These are phyloP conservation scores for Atrichornis clamosus DNA, from an alignment of 2,113 vertebrate genomes.

Conservation along the genomic window DNA sequence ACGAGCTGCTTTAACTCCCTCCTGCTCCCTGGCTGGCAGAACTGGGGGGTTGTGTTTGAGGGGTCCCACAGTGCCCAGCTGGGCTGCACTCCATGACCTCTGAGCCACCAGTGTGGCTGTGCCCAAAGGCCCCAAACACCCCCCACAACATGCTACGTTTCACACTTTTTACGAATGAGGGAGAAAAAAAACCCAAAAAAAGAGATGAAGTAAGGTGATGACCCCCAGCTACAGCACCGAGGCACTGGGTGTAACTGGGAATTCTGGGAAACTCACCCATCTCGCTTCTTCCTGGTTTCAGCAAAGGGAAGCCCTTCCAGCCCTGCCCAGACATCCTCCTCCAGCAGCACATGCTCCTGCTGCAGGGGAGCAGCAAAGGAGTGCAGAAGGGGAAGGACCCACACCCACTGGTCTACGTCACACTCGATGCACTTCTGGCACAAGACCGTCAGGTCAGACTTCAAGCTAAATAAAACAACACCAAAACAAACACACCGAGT, in stretches of 20 bases:
- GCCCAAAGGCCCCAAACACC: not conserved
- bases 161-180: not conserved
- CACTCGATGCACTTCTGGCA: not conserved
- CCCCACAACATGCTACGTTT: rapidly evolving
- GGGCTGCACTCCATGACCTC: not conserved
- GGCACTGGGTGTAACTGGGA: not conserved
- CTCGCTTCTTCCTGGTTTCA: not conserved
- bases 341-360: rapidly evolving
- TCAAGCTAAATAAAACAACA: not conserved
- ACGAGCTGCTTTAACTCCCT: not conserved
- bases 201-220: not conserved
- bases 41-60: not conserved
- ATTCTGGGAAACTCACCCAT: not conserved
- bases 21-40: not conserved
- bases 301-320: conserved; percentile 65
- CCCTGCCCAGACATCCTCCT: conserved; percentile 76
- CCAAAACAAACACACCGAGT: not conserved
- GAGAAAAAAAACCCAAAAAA: not conserved
- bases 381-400: conserved; percentile 68
- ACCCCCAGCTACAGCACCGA: not conserved
- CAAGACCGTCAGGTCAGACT: not conserved
- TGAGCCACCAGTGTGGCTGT: not conserved
- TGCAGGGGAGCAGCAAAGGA: not conserved
- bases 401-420: conserved; percentile 5
- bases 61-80: not conserved